These are phyloP conservation scores for Hippolais icterina DNA, from an alignment of 2,113 vertebrate species.

Conservation along the genomic window DNA sequence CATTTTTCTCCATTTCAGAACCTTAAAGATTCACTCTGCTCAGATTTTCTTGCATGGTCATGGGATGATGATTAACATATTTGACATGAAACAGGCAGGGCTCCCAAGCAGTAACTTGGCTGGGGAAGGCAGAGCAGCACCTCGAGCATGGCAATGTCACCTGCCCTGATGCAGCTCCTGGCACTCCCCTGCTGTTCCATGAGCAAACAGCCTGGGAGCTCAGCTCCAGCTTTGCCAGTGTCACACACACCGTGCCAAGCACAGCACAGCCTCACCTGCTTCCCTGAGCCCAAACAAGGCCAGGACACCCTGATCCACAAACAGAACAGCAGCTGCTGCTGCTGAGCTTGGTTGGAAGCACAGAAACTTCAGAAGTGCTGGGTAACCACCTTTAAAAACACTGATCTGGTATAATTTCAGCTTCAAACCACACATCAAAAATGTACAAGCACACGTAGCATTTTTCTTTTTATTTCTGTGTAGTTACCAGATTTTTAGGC, in stretches of 20 bases:
- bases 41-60: neutral
- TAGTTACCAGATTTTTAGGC: neutral
- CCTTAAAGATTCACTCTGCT: neutral
- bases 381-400: neutral
- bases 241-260: neutral
- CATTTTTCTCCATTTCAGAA: neutral
- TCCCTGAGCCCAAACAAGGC: neutral
- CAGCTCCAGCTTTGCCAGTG: neutral
- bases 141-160: accelerated
- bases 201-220: accelerated
- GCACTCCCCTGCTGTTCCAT: neutral
- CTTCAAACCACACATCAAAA: neutral
- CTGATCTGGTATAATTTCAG: neutral
- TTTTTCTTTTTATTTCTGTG: neutral
- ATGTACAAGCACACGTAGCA: accelerated
- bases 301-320: neutral
- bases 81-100: neutral
- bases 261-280: neutral
- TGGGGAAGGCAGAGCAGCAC: neutral
- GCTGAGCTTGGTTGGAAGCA: neutral
- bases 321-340: neutral
- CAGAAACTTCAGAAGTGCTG: neutral
- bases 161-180: neutral
- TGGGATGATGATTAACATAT: neutral
- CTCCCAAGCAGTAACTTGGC: neutral